A percentile compares a stretch with the other conserved stretches of the same genome.
Conservation (phyloP, 1,140 invertebrate species). For the Gonioctena quinquepunctata region DNA sequence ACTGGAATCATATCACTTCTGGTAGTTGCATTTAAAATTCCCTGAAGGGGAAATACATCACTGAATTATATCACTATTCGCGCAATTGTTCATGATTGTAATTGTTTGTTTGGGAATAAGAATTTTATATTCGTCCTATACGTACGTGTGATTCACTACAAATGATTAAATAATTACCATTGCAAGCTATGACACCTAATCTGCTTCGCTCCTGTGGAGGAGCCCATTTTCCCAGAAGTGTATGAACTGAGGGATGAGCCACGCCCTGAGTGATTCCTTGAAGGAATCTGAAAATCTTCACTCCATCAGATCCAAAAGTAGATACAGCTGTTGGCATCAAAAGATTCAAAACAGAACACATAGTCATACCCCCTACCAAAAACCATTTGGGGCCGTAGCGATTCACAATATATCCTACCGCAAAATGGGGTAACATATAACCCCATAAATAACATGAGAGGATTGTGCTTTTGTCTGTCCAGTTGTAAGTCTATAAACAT, state of each 20-base stretch:
- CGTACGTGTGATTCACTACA: too few species aligned
- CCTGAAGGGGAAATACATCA: too few species aligned
- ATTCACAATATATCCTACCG: conserved; percentile 68
- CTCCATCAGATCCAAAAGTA: conserved; percentile 27
- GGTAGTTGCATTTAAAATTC: too few species aligned
- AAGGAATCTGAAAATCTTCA: conserved; percentile 27
- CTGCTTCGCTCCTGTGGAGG: conserved; percentile 29
- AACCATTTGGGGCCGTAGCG: conserved; percentile 66
- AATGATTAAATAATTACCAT: too few species aligned
- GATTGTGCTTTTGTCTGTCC: conserved; percentile 59
- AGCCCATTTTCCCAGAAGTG: conserved; percentile 30
- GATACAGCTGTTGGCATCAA: conserved; percentile 42
- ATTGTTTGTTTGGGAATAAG: too few species aligned
- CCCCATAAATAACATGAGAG: conserved; percentile 71
- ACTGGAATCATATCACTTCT: too few species aligned
- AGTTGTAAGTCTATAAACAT: conserved; percentile 44
- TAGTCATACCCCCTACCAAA: conserved; percentile 62
- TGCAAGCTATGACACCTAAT: conserved; percentile 9
- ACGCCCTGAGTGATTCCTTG: conserved; percentile 30
- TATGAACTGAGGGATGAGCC: conserved; percentile 24
- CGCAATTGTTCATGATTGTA: too few species aligned
- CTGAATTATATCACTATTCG: too few species aligned
- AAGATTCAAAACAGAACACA: conserved; percentile 59
- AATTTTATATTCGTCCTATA: too few species aligned
- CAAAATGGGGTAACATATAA: conserved; percentile 61